Percentiles rank a stretch among this genome's conserved stretches.
phyloP scores from a whole-genome alignment of 2,888 invertebrate species.

The Hirtodrosophila cameraria region DNA sequence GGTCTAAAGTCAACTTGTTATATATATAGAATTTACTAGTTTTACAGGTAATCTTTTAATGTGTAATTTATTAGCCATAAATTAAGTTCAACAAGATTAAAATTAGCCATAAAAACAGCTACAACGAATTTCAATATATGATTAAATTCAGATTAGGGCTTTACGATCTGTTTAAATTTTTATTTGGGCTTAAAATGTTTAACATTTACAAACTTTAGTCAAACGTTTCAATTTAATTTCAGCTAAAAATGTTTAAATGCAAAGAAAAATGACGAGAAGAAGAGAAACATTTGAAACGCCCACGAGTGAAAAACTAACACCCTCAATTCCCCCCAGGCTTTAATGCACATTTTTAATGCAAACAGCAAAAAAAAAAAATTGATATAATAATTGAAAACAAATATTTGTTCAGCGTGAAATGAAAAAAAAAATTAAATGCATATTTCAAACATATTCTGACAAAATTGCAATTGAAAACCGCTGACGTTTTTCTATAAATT shows the following conservation, averaged over 20 bases:
- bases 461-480: not conserved
- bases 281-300: no score
- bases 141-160: no score
- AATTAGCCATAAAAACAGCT: slow-evolving; percentile 4
- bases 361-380: no score
- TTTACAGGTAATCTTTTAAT: slow-evolving; percentile 1
- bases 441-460: not conserved
- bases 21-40: not conserved
- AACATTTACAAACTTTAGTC: no score
- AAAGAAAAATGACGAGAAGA: no score
- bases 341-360: slow-evolving; percentile 16
- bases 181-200: no score
- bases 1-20: no score
- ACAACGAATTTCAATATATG: not conserved
- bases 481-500: not conserved
- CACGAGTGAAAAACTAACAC: no score
- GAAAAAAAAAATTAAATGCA: slow-evolving; percentile 9
- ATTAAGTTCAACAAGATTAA: slow-evolving; percentile 5
- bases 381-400: slow-evolving; percentile 52
- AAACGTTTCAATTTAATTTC: no score
- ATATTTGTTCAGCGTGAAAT: slow-evolving; percentile 40
- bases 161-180: no score
- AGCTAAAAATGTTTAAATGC: no score
- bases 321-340: not conserved
- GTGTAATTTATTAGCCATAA: slow-evolving; percentile 20